Percentiles rank a stretch among this genome's conserved stretches.
phyloP scores from a whole-genome alignment of 1,140 invertebrate species.

The Drosophila simulans region DNA sequence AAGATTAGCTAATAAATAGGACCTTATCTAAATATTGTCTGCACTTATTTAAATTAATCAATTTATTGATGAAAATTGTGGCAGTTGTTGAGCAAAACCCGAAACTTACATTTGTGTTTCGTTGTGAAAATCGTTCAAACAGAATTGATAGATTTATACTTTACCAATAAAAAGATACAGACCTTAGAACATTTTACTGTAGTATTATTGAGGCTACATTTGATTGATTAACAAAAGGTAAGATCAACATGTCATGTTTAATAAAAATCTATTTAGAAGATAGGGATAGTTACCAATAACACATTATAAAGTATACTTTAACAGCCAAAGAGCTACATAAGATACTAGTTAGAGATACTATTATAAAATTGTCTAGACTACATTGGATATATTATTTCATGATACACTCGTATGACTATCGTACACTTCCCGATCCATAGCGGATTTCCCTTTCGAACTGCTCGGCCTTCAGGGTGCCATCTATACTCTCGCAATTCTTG shows the following conservation, averaged over 20 bases:
- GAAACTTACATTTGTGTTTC: constrained; percentile 20
- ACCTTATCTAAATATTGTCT: constrained; percentile 15
- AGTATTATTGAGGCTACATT: background rate
- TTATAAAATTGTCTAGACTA: constrained; percentile 6
- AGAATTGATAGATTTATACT: constrained; percentile 20
- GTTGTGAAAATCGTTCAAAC: constrained; percentile 14
- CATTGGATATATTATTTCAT: background rate
- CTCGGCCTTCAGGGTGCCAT: constrained; percentile 97
- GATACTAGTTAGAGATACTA: background rate
- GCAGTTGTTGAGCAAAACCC: constrained; percentile 3
- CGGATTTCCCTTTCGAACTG: constrained; percentile 95
- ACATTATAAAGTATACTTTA: background rate
- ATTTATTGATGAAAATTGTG: constrained; percentile 12
- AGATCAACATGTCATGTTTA: background rate
- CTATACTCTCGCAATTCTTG: constrained; percentile 95
- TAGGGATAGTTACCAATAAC: background rate
- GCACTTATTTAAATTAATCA: constrained; percentile 40
- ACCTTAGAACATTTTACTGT: background rate
- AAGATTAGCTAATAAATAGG: constrained; percentile 38
- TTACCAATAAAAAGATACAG: constrained; percentile 22
- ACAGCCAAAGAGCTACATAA: background rate
- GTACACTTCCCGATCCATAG: constrained; percentile 87
- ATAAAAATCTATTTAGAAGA: no score
- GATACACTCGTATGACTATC: constrained; percentile 15
- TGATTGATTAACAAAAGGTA: background rate